Base-by-base conservation (phyloP, 2,797 vertebrate species). In the Sebastiscus albofasciatus region DNA sequence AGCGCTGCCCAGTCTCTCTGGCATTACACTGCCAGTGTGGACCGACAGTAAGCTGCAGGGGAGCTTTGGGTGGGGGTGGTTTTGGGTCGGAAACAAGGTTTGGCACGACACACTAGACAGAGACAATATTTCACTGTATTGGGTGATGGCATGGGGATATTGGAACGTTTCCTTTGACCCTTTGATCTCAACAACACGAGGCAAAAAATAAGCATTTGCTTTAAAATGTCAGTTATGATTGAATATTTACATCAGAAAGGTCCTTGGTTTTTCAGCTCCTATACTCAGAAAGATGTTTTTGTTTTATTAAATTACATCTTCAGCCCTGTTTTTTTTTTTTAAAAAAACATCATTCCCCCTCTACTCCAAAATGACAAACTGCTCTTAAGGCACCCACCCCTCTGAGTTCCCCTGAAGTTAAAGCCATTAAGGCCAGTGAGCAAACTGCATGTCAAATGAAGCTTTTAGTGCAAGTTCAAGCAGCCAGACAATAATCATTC, bases 1-100 rank as follows among this genome's bases (percentile, higher is more conserved):
- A 94, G 80, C 64, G 26, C 29, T 64, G 90, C 93, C 93, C 86
- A 77, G 85, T 61, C 79, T 91, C 85, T 69, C 75, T 90, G 85
- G 87, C 80, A 87, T 64, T 29, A 79, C 34, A 85, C 69, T 60
- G 46, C 52, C 75, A 87, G 73, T 85, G 70, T 84, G 79, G 78
- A 87, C 65, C 67, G 73, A 80, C 72, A 88, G 70, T 79, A 69
- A 82, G 75, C 74, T 69, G 67, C 56, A 58, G 55, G 46, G 66
- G 34, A 72, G 79, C 60, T 77, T 52, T 79, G 82, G 58, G 62
- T 33, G 36, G 34, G 61, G 55, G 61, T 4, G 22, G 26, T 11
- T 62, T 71, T 69, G 65, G 49, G 49, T 68, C 18, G 34, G 58
- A 72, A 84, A 77, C 59, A 29, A 56, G 62, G 34, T 52, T 67